Conservation (phyloP, 1,140 invertebrate genomes). For the Drosophila mauritiana region DNA sequence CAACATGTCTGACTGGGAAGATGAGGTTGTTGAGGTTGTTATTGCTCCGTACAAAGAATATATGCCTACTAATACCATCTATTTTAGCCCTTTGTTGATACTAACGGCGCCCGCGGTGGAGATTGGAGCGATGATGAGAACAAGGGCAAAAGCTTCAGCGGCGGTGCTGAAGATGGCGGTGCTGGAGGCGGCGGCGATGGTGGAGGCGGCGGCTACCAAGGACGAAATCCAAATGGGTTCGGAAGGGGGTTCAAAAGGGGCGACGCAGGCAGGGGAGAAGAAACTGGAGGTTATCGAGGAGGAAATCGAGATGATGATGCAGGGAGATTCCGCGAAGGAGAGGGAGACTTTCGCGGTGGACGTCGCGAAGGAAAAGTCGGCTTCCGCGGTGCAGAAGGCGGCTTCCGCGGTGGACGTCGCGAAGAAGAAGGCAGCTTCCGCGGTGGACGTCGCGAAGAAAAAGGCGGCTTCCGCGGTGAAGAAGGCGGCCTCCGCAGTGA, state of each 20-base stretch:
- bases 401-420: conserved; percentile 28
- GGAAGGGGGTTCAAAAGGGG: too few relatives aligned
- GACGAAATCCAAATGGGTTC: too few relatives aligned
- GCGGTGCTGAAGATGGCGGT: not conserved
- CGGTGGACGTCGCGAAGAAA: not conserved
- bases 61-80: not conserved
- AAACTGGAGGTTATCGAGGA: conserved; percentile 20
- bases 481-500: conserved; percentile 18
- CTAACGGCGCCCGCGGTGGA: not conserved
- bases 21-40: conserved; percentile 29
- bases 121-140: conserved; percentile 58
- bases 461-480: conserved; percentile 15
- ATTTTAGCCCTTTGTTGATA: conserved; percentile 16
- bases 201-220: too few relatives aligned
- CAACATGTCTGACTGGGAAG: conserved; percentile 65
- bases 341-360: conserved; percentile 1
- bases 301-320: conserved; percentile 26
- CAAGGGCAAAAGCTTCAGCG: conserved; percentile 46
- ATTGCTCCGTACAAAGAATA: not conserved
- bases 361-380: not conserved
- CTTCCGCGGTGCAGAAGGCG: conserved; percentile 6
- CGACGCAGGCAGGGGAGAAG: conserved; percentile 25
- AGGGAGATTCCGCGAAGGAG: conserved; percentile 20
- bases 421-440: conserved; percentile 10
- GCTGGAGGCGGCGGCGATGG: too few relatives aligned